Evolutionary conservation across 2,113 vertebrate genomes (phyloP).

Genomic region (Mus musculus): GRCm39 chr14:13479501-13480000

Average conservation of each 20-base stretch:
- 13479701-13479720: not conserved
- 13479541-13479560: not conserved
- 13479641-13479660: not conserved
- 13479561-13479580: not conserved
- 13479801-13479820: conserved; percentile 14
- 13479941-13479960: not conserved
- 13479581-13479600: not conserved
- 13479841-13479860: not conserved
- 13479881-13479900: not conserved
- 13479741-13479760: not conserved
- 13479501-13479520: not conserved
- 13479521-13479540: not conserved
- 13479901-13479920: no score
- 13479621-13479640: not conserved
- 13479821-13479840: conserved; percentile 1
- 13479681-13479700: not conserved
- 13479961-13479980: not conserved
- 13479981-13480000: not conserved
- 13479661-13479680: not conserved
- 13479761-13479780: not conserved
- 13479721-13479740: not conserved
- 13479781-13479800: not conserved
- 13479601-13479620: not conserved
- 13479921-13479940: not conserved
- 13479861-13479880: not conserved